Base-by-base conservation (phyloP, 2,113 vertebrate species). In the Sturnira hondurensis region DNA sequence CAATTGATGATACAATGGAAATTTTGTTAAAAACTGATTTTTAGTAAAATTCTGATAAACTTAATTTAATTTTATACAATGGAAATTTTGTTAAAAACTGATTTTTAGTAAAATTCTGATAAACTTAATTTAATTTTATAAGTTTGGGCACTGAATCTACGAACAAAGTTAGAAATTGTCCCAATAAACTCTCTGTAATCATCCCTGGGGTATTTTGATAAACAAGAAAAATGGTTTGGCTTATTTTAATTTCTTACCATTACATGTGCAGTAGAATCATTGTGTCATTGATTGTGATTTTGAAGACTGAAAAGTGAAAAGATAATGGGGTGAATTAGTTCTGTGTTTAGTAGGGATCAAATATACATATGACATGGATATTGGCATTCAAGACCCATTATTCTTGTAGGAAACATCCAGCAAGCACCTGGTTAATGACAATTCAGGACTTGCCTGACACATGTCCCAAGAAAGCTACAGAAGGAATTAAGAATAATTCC, bases 51-150 rank as follows among this genome's bases (percentile, higher is more conserved):
- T 83, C 52, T 90, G 31, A 54, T 82, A 24, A 81, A 61, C 5
- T 76, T 94, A n/a, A 92, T 24, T 86, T 76, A 76, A 56, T 88
- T 91, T 91, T 63, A 82, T 13, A 65, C 52, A 91, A 58, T 88
- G 20, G 20, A 67, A 83, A 31, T 63, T 31, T 65, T 58, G 20
- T 31, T n/a, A 24, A 20, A 84, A 54, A 24, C n/a, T 31, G 89
- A 38, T 87, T 86, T 56, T 0, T 14, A 68, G 10, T 65, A 56
- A 94, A 90, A 90, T 73, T 83, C 52, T 90, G 31, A 54, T 82
- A 24, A 81, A 61, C 5, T 76, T 94, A n/a, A 92, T 24, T 86
- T 76, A 76, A 56, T 88, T 91, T 91, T 63, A 82, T 13, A 82
- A 45, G 43, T 19, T 65, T 94, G 52, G 14, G 3, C 19, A n/a